A percentile compares a stretch with the other conserved stretches of the same genome.
Conservation (phyloP, 2,888 invertebrate species). For the Drosophila limbata region DNA sequence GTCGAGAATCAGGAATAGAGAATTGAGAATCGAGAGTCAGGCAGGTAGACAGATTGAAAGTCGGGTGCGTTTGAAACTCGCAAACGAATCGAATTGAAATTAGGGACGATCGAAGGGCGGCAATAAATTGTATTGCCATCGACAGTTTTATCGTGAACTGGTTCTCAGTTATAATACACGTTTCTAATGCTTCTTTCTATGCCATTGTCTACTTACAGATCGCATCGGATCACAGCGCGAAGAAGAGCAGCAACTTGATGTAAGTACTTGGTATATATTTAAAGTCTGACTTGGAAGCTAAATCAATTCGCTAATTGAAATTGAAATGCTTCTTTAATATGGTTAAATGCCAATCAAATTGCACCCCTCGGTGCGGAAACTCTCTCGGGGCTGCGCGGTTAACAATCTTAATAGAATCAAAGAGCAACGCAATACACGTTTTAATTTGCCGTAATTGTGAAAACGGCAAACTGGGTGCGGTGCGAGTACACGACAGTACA, state of each 20-base stretch:
- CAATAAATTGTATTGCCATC: constrained; percentile 81
- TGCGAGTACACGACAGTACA: constrained; percentile 9
- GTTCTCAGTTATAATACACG: not conserved
- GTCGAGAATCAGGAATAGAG: not conserved
- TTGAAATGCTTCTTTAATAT: constrained; percentile 71
- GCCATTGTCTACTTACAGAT: constrained; percentile 36
- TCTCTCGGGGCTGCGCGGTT: constrained; percentile 40
- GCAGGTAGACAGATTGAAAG: constrained; percentile 50
- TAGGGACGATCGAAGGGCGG: constrained; percentile 56
- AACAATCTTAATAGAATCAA: constrained; percentile 79
- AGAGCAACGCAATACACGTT: constrained; percentile 70
- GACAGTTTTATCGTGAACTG: constrained; percentile 78
- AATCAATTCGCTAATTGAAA: constrained; percentile 77
- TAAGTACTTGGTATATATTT: constrained; percentile 32
- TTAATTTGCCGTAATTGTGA: constrained; percentile 75
- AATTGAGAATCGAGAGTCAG: not conserved
- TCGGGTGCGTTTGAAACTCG: constrained; percentile 32
- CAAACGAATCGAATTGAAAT: constrained; percentile 55
- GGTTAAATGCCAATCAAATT: constrained; percentile 57
- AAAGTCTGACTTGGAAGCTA: constrained; percentile 22
- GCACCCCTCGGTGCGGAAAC: constrained; percentile 33
- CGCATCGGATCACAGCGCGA: constrained; percentile 22
- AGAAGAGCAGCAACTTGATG: constrained; percentile 30
- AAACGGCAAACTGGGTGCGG: constrained; percentile 22
- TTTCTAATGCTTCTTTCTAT: constrained; percentile 23